phyloP scores from a whole-genome alignment of 2,113 vertebrate species.

The Cheirogaleus medius region DNA sequence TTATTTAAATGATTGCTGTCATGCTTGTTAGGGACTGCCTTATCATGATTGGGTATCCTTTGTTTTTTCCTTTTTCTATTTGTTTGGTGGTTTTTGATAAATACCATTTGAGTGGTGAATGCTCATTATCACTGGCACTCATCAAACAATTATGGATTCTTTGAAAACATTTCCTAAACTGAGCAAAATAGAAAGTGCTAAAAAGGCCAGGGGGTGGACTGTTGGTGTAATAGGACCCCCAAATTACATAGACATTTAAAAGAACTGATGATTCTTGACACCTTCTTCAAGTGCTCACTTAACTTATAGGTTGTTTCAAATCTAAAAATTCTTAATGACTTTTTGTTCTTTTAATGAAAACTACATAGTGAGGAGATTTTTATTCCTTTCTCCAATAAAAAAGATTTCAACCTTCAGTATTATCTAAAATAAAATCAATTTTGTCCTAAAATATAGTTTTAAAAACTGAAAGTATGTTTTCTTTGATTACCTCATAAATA shows the following conservation, averaged over 20 bases:
- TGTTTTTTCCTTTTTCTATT: background rate
- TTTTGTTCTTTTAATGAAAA: constrained; percentile 55
- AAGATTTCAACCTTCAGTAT: background rate
- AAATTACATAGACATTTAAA: background rate
- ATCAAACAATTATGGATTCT: background rate
- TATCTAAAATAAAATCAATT: constrained; percentile 53
- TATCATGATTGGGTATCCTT: background rate
- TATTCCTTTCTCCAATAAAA: constrained; percentile 32
- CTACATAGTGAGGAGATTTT: background rate
- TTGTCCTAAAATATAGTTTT: constrained; percentile 6
- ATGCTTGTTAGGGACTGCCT: background rate
- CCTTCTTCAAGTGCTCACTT: background rate
- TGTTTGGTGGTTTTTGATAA: background rate
- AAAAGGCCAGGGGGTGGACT: background rate
- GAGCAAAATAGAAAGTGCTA: background rate
- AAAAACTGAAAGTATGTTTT: background rate
- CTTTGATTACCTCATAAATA: constrained; percentile 28
- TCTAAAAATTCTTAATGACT: constrained; percentile 2
- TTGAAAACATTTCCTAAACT: background rate
- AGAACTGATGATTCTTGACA: background rate
- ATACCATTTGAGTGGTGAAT: background rate
- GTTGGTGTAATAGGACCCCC: background rate
- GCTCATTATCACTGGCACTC: background rate
- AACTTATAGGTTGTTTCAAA: background rate
- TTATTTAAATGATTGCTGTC: background rate